These are phyloP conservation scores for Globicephala melas DNA, from an alignment of 2,113 vertebrate species.

Conservation along the genomic window DNA sequence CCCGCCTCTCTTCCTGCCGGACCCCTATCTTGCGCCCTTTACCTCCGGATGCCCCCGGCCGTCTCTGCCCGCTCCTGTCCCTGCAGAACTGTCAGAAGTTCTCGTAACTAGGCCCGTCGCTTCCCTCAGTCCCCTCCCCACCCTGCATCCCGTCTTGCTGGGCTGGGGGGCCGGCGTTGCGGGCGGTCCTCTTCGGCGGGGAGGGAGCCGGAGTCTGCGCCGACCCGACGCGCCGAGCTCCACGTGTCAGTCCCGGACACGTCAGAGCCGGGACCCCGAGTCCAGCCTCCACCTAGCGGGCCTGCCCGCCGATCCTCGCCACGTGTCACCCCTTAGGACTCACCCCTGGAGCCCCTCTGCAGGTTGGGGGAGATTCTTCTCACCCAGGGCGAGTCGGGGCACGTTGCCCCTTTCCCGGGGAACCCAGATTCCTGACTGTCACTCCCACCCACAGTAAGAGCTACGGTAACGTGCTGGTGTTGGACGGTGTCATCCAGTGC, in stretches of 20 bases:
- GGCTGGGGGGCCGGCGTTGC: not conserved
- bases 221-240: not conserved
- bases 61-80: not conserved
- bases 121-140: not conserved
- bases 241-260: slow-evolving; percentile 68
- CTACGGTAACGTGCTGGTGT: slow-evolving; percentile 95
- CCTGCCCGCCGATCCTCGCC: not conserved
- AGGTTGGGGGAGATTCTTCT: not conserved
- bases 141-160: not conserved
- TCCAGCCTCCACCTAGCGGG: not conserved
- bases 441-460: slow-evolving; percentile 87
- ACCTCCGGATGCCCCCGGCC: not conserved
- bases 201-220: slow-evolving; percentile 17
- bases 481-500: slow-evolving; percentile 98
- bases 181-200: not conserved
- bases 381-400: not conserved
- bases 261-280: slow-evolving; percentile 61
- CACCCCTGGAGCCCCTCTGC: not conserved
- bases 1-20: not conserved
- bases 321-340: slow-evolving; percentile 24
- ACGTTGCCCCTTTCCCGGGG: not conserved
- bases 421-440: slow-evolving; percentile 38
- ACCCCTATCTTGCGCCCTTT: not conserved
- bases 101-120: not conserved
- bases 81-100: slow-evolving; percentile 62